phyloP scores from a whole-genome alignment of 2,888 invertebrate species.

The Diachrysia chrysitis region DNA sequence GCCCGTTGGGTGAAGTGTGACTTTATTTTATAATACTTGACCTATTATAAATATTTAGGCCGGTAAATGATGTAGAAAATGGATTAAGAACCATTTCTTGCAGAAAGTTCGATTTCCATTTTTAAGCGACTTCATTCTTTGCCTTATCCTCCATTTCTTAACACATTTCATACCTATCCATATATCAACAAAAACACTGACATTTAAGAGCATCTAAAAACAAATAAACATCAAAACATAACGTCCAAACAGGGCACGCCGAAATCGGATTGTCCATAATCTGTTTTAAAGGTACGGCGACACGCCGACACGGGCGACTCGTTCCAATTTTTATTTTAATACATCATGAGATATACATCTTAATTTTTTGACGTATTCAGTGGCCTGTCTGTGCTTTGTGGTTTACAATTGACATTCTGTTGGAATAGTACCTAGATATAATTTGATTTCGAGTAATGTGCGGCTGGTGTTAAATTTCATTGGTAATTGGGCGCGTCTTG shows the following conservation, averaged over 20 bases:
- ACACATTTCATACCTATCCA: no score
- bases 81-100: no score
- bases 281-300: slow-evolving; percentile 57
- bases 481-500: slow-evolving; percentile 45
- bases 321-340: slow-evolving; percentile 55
- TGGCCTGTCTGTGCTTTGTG: slow-evolving; percentile 58
- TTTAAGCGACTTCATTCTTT: no score
- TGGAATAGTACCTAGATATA: slow-evolving; percentile 53
- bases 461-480: slow-evolving; percentile 44
- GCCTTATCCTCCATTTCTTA: no score
- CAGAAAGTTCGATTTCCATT: no score
- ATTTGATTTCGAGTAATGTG: slow-evolving; percentile 57
- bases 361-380: slow-evolving; percentile 64
- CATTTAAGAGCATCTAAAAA: slow-evolving; percentile 16
- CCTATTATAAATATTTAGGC: no score
- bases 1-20: no score
- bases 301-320: slow-evolving; percentile 56
- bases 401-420: slow-evolving; percentile 59
- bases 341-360: slow-evolving; percentile 63
- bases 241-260: slow-evolving; percentile 55
- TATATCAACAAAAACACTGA: slow-evolving; percentile 8
- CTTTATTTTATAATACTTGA: no score
- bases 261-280: slow-evolving; percentile 64
- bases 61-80: no score
- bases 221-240: slow-evolving; percentile 42